phyloP scores from a whole-genome alignment of 2,797 vertebrate genomes.

The Tadarida brasiliensis region DNA sequence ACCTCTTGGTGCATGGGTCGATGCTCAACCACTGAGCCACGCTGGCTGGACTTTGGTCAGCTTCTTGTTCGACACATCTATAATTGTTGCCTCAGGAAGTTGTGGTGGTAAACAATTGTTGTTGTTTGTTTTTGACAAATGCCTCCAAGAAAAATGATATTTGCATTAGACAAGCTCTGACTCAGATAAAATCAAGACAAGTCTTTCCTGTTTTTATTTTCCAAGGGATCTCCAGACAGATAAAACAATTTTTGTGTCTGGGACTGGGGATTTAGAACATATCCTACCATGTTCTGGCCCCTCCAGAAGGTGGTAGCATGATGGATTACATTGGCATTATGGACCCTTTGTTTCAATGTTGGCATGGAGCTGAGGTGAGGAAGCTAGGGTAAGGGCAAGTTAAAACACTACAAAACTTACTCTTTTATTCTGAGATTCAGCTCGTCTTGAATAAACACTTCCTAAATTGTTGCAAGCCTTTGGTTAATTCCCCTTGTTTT shows the following conservation, averaged over 20 bases:
- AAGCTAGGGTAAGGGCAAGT: rapidly evolving
- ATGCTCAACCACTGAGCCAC: too few species aligned
- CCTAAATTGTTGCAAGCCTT: background rate
- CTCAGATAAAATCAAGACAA: background rate
- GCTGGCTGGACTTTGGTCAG: background rate
- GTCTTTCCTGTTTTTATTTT: background rate
- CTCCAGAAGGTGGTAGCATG: rapidly evolving
- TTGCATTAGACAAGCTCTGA: background rate
- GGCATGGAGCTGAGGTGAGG: background rate
- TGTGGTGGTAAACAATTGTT: background rate
- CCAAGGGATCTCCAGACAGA: background rate
- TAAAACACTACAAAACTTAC: background rate
- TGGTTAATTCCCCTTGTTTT: background rate
- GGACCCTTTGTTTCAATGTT: background rate
- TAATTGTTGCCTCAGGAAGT: background rate
- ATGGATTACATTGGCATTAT: background rate
- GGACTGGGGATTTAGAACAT: background rate
- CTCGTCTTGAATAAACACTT: background rate
- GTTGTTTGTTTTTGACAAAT: background rate
- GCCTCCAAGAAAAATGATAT: background rate
- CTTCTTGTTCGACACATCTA: background rate
- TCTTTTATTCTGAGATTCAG: background rate
- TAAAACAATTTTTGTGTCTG: background rate
- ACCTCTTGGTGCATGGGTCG: too few species aligned
- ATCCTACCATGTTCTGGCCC: background rate